Evolutionary conservation across 2,113 vertebrate species (phyloP).

Genomic region (Nycticryphes semicollaris): DNA sequence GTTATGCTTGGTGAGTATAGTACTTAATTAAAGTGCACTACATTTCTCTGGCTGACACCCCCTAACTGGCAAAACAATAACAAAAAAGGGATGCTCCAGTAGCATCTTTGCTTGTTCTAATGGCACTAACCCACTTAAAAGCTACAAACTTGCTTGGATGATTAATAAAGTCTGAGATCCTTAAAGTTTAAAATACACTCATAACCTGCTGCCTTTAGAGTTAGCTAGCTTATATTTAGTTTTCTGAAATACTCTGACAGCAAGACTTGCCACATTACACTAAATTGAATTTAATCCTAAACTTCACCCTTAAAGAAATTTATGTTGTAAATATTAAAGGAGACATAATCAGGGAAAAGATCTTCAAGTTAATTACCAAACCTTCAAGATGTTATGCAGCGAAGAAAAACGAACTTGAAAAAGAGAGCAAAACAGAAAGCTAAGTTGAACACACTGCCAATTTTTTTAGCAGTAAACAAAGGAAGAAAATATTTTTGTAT

Average conservation of each 20-base stretch:
- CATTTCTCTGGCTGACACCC: not conserved
- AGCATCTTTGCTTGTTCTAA: not conserved
- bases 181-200: not conserved
- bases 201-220: not conserved
- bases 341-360: not conserved
- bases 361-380: not conserved
- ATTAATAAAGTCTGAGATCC: not conserved
- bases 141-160: not conserved
- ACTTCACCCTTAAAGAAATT: not conserved
- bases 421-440: not conserved
- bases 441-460: not conserved
- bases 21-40: not conserved
- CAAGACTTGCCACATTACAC: not conserved
- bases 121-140: not conserved
- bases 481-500: not conserved
- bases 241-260: not conserved
- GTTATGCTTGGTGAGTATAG: not conserved
- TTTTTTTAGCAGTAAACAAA: not conserved
- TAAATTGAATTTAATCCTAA: not conserved
- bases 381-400: not conserved
- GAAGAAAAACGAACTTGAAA: not conserved
- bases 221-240: not conserved
- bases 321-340: not conserved
- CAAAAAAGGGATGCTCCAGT: not conserved
- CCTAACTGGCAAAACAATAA: not conserved